A percentile compares a stretch with the other conserved stretches of the same genome.
phyloP scores from a whole-genome alignment of 2,888 invertebrate genomes.

The Entomobrya multifasciata region DNA sequence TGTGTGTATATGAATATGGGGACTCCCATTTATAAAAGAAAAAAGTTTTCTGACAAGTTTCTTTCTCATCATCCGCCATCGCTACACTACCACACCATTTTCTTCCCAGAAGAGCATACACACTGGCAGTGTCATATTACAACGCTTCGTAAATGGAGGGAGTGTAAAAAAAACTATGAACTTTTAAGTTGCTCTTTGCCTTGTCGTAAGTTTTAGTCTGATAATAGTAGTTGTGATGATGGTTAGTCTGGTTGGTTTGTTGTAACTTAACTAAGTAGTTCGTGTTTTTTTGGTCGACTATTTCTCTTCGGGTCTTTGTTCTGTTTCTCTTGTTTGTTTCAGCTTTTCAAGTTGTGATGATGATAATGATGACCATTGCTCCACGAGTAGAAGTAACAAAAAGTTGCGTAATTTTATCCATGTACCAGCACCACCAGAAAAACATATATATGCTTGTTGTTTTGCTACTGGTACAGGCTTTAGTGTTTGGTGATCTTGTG shows the following conservation, averaged over 20 bases:
- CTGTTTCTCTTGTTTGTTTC: not conserved
- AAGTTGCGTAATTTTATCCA: conserved; percentile 16
- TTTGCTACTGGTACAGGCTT: no score
- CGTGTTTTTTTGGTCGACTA: conserved; percentile 10
- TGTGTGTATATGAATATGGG: no score
- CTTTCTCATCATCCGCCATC: conserved; percentile 20
- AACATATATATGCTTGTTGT: no score
- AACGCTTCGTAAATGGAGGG: not conserved
- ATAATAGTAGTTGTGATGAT: not conserved
- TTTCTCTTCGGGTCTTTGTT: not conserved
- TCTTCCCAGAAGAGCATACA: not conserved
- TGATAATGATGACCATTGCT: not conserved
- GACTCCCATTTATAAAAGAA: conserved; percentile 18
- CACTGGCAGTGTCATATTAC: not conserved
- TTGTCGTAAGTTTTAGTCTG: not conserved
- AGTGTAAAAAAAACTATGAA: not conserved
- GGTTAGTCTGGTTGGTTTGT: conserved; percentile 4
- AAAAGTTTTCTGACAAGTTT: conserved; percentile 56
- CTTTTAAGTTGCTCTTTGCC: not conserved
- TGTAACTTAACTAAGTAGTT: conserved; percentile 35
- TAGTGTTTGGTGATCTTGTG: not conserved
- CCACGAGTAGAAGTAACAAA: not conserved
- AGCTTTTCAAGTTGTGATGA: not conserved
- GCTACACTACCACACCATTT: not conserved
- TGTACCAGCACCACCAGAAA: not conserved